phyloP scores from a whole-genome alignment of 2,113 vertebrate genomes.

The Onychorhynchus coronatus region DNA sequence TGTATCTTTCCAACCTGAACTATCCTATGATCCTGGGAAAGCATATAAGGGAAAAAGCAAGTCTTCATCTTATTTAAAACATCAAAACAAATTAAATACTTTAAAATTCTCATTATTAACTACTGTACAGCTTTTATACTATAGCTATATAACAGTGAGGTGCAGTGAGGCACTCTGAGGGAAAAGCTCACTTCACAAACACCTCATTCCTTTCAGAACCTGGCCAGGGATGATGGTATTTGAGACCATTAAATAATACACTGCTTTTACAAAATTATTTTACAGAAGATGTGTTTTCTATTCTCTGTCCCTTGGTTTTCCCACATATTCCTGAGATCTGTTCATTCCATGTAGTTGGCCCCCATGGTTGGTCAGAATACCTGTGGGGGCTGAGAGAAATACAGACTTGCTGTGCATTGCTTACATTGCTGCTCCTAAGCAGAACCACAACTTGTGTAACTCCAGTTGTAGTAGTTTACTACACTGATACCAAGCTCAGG shows the following conservation, averaged over 20 bases:
- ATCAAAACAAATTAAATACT: not conserved
- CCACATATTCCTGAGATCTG: not conserved
- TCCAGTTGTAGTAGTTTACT: not conserved
- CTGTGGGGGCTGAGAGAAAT: not conserved
- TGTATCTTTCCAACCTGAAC: constrained; percentile 17
- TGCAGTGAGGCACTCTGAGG: not conserved
- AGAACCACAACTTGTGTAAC: not conserved
- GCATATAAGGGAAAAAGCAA: not conserved
- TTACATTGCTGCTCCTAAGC: rapidly evolving
- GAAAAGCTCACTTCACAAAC: not conserved
- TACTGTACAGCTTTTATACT: not conserved
- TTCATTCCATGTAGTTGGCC: not conserved
- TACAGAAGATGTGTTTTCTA: not conserved
- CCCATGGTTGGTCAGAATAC: not conserved
- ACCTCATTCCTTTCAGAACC: not conserved
- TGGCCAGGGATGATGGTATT: not conserved
- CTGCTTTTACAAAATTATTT: not conserved
- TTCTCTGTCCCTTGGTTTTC: not conserved
- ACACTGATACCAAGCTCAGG: not conserved
- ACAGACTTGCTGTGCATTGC: not conserved
- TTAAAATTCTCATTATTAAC: not conserved
- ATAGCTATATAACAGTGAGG: not conserved
- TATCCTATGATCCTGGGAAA: not conserved
- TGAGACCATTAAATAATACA: not conserved
- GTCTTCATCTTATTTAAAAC: not conserved